phyloP scores from a whole-genome alignment of 2,888 invertebrate genomes.

The Drosophila nr. perissopoda region DNA sequence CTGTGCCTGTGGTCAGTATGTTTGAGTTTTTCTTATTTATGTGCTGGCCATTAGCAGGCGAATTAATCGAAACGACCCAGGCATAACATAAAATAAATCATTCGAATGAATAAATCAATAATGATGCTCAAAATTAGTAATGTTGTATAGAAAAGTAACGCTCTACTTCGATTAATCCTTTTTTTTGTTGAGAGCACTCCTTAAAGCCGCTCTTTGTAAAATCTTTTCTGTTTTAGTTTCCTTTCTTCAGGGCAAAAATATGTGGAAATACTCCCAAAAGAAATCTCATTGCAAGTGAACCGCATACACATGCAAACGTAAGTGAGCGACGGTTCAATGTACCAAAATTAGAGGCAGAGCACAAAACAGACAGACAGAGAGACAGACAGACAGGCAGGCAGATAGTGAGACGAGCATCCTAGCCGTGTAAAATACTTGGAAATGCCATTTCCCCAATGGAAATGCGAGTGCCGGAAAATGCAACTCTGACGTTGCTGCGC shows the following conservation, averaged over 20 bases:
- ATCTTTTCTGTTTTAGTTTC: conserved; percentile 14
- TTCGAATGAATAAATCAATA: conserved; percentile 3
- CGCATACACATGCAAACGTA: conserved; percentile 32
- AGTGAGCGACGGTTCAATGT: conserved; percentile 53
- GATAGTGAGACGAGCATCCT: conserved; percentile 33
- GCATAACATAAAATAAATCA: conserved; percentile 5
- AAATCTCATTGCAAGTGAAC: conserved; percentile 49
- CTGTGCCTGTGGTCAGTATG: neutral
- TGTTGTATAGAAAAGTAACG: neutral
- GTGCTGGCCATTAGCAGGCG: conserved; percentile 38
- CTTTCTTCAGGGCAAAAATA: conserved; percentile 41
- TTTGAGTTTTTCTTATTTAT: conserved; percentile 43
- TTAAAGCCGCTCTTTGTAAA: neutral
- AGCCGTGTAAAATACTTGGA: conserved; percentile 56
- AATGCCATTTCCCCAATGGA: conserved; percentile 57
- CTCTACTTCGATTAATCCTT: no score
- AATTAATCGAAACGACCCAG: conserved; percentile 48
- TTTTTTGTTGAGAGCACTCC: neutral
- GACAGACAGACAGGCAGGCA: conserved; percentile 3
- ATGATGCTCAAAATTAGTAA: neutral
- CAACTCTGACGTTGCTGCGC: conserved; percentile 50
- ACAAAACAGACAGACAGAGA: conserved; percentile 8
- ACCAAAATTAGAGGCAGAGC: conserved; percentile 44
- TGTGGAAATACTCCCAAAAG: conserved; percentile 19
- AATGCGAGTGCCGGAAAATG: conserved; percentile 68